These are phyloP conservation scores for Kryphioiulus occultus DNA, from an alignment of 2,888 invertebrate species.

Conservation along the genomic window DNA sequence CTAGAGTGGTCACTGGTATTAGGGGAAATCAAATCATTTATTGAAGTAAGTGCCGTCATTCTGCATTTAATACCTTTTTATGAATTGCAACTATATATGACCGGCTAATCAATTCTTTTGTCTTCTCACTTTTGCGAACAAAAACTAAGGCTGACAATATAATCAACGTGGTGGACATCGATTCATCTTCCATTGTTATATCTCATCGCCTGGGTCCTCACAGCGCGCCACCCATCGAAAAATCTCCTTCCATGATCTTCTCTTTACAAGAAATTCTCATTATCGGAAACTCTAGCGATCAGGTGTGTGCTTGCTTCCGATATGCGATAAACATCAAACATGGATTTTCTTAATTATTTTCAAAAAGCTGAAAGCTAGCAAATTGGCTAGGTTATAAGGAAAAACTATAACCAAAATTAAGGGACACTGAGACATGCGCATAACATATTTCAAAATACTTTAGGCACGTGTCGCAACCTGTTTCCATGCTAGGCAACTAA, in stretches of 20 bases:
- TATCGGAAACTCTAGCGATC: conserved; percentile 90
- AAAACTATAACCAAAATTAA: too few species aligned
- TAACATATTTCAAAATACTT: too few species aligned
- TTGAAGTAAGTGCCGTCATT: conserved; percentile 66
- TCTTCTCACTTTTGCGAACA: neutral
- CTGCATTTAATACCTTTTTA: neutral
- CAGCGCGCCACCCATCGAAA: conserved; percentile 87
- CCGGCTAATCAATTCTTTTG: neutral
- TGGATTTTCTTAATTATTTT: too few species aligned
- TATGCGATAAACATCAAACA: too few species aligned
- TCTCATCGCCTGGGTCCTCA: conserved; percentile 86
- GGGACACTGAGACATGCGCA: too few species aligned
- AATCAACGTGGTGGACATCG: conserved; percentile 86
- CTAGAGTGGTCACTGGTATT: conserved; percentile 94
- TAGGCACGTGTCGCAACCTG: too few species aligned
- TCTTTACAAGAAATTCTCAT: conserved; percentile 92
- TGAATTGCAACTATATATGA: neutral
- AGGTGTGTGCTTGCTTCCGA: conserved; percentile 66
- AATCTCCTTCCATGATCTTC: conserved; percentile 83
- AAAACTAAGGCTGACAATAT: conserved; percentile 78
- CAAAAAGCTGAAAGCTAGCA: neutral
- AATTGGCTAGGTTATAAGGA: neutral
- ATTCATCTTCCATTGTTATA: conserved; percentile 81
- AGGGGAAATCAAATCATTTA: conserved; percentile 93
- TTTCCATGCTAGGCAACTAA: neutral